Conservation (phyloP, 2,888 invertebrate species). For the Acleris literana region DNA sequence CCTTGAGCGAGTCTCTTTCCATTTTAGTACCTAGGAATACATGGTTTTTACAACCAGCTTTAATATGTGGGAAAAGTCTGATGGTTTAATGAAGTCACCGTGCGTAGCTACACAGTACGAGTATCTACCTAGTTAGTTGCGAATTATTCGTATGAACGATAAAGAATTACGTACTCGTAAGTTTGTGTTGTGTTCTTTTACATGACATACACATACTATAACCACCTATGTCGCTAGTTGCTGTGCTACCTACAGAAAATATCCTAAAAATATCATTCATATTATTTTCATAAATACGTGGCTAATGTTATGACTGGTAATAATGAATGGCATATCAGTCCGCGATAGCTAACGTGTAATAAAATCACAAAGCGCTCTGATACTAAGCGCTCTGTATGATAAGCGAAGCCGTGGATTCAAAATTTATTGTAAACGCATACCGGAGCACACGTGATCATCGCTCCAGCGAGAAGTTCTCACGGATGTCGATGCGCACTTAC, state of each 20-base stretch:
- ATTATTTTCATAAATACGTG: conserved; percentile 13
- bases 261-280: not conserved
- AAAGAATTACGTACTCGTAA: not conserved
- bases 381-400: not conserved
- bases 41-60: not conserved
- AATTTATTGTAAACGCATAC: conserved; percentile 41
- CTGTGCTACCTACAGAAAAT: too few relatives aligned
- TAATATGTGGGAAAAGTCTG: conserved; percentile 1
- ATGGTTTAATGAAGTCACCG: not conserved
- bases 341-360: conserved; percentile 13
- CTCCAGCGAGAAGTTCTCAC: conserved; percentile 66
- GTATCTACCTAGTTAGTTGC: not conserved
- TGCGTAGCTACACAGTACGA: not conserved
- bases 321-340: conserved; percentile 19
- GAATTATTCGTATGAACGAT: not conserved
- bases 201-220: not conserved
- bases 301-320: conserved; percentile 8
- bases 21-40: too few relatives aligned
- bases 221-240: too few relatives aligned
- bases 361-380: not conserved
- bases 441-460: conserved; percentile 56
- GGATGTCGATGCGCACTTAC: conserved; percentile 68
- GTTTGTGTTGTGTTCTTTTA: not conserved
- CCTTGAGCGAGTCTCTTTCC: too few relatives aligned
- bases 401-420: conserved; percentile 1